phyloP scores from a whole-genome alignment of 1,140 invertebrate genomes.

The Eumaeus atala region DNA sequence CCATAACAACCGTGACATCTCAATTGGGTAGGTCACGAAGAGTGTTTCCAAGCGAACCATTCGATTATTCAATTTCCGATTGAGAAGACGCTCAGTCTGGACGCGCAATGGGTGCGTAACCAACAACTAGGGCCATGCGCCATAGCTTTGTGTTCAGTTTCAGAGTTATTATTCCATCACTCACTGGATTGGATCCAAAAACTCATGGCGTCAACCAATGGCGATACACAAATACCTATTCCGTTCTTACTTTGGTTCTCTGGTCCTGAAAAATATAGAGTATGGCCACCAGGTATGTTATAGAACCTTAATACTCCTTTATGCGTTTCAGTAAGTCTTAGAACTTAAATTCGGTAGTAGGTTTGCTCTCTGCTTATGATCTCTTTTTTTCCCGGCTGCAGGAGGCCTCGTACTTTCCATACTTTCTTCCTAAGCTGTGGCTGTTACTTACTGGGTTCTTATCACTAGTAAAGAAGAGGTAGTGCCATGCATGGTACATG shows the following conservation, averaged over 20 bases:
- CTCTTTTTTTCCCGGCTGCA: constrained; percentile 14
- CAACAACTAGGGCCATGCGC: constrained; percentile 17
- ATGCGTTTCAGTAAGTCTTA: constrained; percentile 20
- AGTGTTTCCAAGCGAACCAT: constrained; percentile 11
- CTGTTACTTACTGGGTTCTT: neutral
- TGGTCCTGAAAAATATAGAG: constrained; percentile 13
- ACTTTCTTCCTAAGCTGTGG: constrained; percentile 3
- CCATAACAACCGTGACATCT: constrained; percentile 25
- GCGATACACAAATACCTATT: constrained; percentile 10
- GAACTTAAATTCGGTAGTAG: neutral
- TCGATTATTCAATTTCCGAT: constrained; percentile 20
- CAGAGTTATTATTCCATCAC: constrained; percentile 15
- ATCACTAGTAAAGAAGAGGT: constrained; percentile 25
- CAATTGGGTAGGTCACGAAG: constrained; percentile 17
- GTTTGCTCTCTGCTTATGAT: constrained; percentile 20
- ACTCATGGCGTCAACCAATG: constrained; percentile 16
- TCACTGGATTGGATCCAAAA: constrained; percentile 15
- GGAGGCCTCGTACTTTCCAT: constrained; percentile 19
- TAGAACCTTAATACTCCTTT: constrained; percentile 14
- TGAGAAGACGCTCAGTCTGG: too few relatives aligned
- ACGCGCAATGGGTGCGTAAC: constrained; percentile 25
- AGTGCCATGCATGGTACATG: too few relatives aligned
- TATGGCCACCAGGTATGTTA: neutral
- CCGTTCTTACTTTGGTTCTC: constrained; percentile 20
- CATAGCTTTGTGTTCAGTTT: too few relatives aligned